Evolutionary conservation across 2,113 vertebrate genomes (phyloP).

Genomic region (Austrofundulus limnaeus): DNA sequence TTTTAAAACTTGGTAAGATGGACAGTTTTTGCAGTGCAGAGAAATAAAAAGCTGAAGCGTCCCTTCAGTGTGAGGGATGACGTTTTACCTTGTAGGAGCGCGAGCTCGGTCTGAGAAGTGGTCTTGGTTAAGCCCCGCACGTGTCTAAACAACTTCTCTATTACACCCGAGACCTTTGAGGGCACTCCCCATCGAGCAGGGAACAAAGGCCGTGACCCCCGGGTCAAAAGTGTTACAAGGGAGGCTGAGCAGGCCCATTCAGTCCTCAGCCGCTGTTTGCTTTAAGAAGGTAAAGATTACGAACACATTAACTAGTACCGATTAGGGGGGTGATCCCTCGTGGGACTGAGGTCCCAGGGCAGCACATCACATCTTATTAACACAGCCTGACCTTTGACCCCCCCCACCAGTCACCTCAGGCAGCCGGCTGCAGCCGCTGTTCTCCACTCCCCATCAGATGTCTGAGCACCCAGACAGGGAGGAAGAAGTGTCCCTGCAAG

Average conservation of each 20-base stretch:
- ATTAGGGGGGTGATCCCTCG: slow-evolving; percentile 86
- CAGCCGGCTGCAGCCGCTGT: slow-evolving; percentile 64
- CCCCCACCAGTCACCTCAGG: slow-evolving; percentile 52
- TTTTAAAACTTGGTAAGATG: no score
- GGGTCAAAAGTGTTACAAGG: slow-evolving; percentile 88
- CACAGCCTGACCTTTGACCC: slow-evolving; percentile 74
- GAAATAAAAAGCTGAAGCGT: slow-evolving; percentile 27
- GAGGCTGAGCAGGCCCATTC: slow-evolving; percentile 85
- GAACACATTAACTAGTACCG: slow-evolving; percentile 91
- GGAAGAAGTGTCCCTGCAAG: slow-evolving; percentile 28
- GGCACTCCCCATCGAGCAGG: slow-evolving; percentile 85
- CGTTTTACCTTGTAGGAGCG: slow-evolving; percentile 35
- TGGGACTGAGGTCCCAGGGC: slow-evolving; percentile 79
- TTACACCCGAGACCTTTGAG: slow-evolving; percentile 86
- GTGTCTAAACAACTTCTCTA: slow-evolving; percentile 91
- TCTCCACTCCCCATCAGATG: slow-evolving; percentile 33
- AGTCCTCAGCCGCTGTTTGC: slow-evolving; percentile 85
- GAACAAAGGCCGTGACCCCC: slow-evolving; percentile 88
- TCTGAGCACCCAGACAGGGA: background rate
- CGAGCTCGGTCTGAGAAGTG: slow-evolving; percentile 56
- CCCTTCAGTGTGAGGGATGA: slow-evolving; percentile 1
- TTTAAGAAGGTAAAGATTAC: slow-evolving; percentile 94
- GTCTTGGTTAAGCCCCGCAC: slow-evolving; percentile 78
- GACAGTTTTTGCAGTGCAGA: no score
- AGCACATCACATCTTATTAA: slow-evolving; percentile 77